These are phyloP conservation scores for Gouania willdenowi DNA, from an alignment of 2,797 vertebrate species.

Conservation along the genomic window DNA sequence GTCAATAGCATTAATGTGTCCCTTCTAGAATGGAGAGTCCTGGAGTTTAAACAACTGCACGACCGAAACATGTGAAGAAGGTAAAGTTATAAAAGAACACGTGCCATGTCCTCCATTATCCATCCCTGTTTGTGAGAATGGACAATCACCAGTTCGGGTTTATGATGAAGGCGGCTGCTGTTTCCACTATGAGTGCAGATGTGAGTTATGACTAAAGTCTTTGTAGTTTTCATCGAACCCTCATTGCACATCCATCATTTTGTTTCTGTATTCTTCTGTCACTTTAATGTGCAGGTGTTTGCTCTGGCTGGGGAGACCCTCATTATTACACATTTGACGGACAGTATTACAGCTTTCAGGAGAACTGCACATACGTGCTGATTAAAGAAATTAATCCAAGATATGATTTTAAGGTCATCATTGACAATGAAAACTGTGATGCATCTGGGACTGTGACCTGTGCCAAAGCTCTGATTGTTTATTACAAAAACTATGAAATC, in stretches of 20 bases:
- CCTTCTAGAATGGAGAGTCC: conserved; percentile 68
- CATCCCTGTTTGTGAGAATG: conserved; percentile 74
- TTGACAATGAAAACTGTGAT: conserved; percentile 86
- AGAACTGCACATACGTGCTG: conserved; percentile 89
- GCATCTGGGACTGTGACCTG: conserved; percentile 48
- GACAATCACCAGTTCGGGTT: conserved; percentile 60
- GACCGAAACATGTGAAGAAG: conserved; percentile 69
- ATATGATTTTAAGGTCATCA: conserved; percentile 73
- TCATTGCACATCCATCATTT: background rate
- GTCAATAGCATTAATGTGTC: too few species aligned
- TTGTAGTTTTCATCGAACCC: background rate
- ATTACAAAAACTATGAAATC: conserved; percentile 78
- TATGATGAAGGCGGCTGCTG: conserved; percentile 78
- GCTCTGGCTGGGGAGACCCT: conserved; percentile 87
- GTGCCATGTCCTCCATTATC: conserved; percentile 43
- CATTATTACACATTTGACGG: conserved; percentile 91
- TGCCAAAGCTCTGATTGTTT: conserved; percentile 71
- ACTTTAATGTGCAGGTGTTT: conserved; percentile 73
- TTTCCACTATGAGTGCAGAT: conserved; percentile 81
- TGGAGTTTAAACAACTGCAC: conserved; percentile 74
- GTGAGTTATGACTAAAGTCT: conserved; percentile 69
- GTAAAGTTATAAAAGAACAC: conserved; percentile 34
- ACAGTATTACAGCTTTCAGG: conserved; percentile 85
- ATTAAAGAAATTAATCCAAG: conserved; percentile 79
- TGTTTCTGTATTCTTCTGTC: background rate